Evolutionary conservation across 2,113 vertebrate species (phyloP), one percentile per base, ranked within the genome.

Genomic region (Apistogramma diplotaenia): DNA sequence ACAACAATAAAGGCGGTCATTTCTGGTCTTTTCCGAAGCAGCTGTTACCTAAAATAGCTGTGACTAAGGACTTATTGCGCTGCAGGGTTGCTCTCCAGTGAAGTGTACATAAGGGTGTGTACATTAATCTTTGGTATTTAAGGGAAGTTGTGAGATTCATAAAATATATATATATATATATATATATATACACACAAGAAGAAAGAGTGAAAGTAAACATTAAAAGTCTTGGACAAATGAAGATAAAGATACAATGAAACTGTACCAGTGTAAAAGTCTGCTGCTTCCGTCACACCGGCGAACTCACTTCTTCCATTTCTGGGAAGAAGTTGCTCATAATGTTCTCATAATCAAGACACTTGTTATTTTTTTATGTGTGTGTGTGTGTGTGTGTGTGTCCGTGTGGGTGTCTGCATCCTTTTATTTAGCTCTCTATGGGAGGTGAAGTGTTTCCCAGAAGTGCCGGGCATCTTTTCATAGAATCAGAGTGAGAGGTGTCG

Each of bases 391-490:
- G 7, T 70, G 8, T 8, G 15, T 61, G 60, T 25, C 37, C 40
- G 4, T 46, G 37, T 67, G 37, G 0, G 40, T 49, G 62, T 12
- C 16, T 13, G 25, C 23, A n/a, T 79, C 15, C 3, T 18, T 40
- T 35, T n/a, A 49, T 23, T 8, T 21, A 60, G 11, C 33, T 71
- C 74, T 62, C 78, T 58, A 79, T 46, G 15, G 85, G 89, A 75
- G 73, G 61, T 5, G 11, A 65, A 55, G 51, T 56, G 73, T 35
- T 90, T 91, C 90, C 81, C 57, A 72, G 91, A 92, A 92, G 54
- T 0, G n/a, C 5, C 73, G 0, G 0, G 29, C 62, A 29, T 57
- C 49, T 78, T 87, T 89, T 76, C 80, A 43, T 1, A 72, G 88
- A 89, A 91, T 62, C 71, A n/a, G n/a, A 61, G 19, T 8, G 51